Evolutionary conservation across 2,888 invertebrate species (phyloP).

Genomic region (Coecobrya sp.): DNA sequence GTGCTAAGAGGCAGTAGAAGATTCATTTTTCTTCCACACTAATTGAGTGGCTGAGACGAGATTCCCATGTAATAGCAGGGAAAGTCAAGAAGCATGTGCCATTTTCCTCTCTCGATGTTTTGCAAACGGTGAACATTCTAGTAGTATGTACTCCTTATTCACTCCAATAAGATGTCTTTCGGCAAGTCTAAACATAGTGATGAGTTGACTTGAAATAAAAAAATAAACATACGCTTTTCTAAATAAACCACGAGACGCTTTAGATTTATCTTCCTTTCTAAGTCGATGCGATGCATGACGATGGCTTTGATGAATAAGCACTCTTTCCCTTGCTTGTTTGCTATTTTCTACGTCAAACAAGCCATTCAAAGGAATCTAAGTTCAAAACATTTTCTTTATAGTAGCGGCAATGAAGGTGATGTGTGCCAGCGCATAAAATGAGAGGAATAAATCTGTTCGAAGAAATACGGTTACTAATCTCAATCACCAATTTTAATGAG

Average conservation of each 20-base stretch:
- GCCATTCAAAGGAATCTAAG: not conserved
- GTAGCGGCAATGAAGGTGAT: not conserved
- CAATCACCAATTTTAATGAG: conserved; percentile 10
- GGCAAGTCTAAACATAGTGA: conserved; percentile 35
- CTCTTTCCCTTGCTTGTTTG: not conserved
- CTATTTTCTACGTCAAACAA: not conserved
- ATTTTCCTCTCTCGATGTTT: not conserved
- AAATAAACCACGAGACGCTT: conserved; percentile 10
- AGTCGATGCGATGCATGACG: not conserved
- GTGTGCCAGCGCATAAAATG: conserved; percentile 25
- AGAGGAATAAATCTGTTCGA: conserved; percentile 1
- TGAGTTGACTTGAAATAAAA: conserved; percentile 31
- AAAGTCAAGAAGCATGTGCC: conserved; percentile 2
- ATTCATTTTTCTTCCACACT: not conserved
- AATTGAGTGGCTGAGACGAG: conserved; percentile 40
- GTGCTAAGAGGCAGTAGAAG: conserved; percentile 10
- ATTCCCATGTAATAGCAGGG: not conserved
- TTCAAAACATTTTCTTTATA: not conserved
- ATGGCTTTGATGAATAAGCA: not conserved
- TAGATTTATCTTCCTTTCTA: not conserved
- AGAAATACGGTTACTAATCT: not conserved
- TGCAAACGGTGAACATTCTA: not conserved
- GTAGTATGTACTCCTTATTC: not conserved
- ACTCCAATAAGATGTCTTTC: not conserved
- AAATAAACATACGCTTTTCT: conserved; percentile 9